Percentiles rank a stretch among this genome's conserved stretches.
phyloP scores from a whole-genome alignment of 1,140 invertebrate species.

The Calosoma granatense region DNA sequence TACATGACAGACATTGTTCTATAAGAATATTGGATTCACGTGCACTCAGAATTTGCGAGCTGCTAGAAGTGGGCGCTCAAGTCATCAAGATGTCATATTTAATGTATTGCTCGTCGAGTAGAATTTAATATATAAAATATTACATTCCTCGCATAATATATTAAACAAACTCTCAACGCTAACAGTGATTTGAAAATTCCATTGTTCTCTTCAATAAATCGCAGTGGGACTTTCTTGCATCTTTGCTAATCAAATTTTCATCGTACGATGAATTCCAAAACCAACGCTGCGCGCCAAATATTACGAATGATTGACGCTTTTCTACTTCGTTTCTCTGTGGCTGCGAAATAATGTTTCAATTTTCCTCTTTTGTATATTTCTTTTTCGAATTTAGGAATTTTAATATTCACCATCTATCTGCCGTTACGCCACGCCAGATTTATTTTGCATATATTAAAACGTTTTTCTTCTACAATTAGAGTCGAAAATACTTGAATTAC shows the following conservation, averaged over 20 bases:
- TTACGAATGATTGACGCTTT: neutral
- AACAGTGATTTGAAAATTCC: neutral
- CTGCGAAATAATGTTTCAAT: no score
- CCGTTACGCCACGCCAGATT: neutral
- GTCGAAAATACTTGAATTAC: no score
- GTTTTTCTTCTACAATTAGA: no score
- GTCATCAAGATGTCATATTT: constrained; percentile 1
- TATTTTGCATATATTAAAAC: neutral
- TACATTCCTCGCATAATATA: neutral
- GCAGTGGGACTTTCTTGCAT: neutral
- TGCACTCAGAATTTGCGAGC: no score
- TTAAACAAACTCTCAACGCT: neutral
- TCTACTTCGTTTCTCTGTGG: no score
- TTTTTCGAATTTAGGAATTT: neutral
- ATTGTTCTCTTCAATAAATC: neutral
- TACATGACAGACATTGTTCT: no score
- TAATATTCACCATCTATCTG: neutral
- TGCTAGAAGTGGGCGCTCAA: neutral
- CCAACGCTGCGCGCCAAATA: neutral
- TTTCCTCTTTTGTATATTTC: neutral
- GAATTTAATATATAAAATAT: constrained; percentile 9
- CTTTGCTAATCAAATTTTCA: neutral
- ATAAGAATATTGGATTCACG: no score
- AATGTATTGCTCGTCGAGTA: constrained; percentile 1
- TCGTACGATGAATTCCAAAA: neutral